Evolutionary conservation across 2,797 vertebrate species (phyloP), one percentile per base, ranked within the genome.

Genomic region (Notolepis coatsorum): DNA sequence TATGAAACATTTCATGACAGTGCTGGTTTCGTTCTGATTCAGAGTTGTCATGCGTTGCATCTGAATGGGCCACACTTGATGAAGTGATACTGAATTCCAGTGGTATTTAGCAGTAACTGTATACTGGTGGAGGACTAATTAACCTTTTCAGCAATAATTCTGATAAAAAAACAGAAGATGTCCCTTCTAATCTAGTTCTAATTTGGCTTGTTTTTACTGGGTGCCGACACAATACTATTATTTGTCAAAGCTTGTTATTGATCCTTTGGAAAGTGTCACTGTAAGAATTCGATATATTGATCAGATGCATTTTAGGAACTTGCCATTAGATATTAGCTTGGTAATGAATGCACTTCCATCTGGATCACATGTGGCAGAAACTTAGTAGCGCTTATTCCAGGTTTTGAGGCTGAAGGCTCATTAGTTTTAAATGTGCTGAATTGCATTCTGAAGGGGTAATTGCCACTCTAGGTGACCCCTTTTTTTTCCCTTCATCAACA

Each of bases 401-500:
- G 81, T 84, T 83, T 84, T 83, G 82, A 71, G 75, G 71, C 78
- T 77, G 81, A 84, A 86, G 84, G 75, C 85, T 89, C 90, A 83
- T 91, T 92, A 89, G 84, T 84, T 91, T 90, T 91, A 88, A 92
- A 89, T 81, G 78, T 85, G 66, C 81, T 50, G 46, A 82, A 82
- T 83, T 83, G 75, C 84, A 80, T 83, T 78, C 80, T 88, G 81
- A 75, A 71, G 79, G 86, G 75, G 53, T 86, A 88, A 90, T 89
- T 90, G 81, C 82, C 82, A 72, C 84, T 88, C 13, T 48, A 79
- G 71, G 54, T 85, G 82, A 86, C 84, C 88, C 82, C 71, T 86
- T 86, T 84, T 89, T 88, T 84, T 89, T 88, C 89, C 85, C 88
- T 81, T 85, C 83, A 86, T 86, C 85, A 85, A 85, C 86, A 88